These are phyloP conservation scores for Meganola albula DNA, from an alignment of 2,888 invertebrate genomes.

Conservation along the genomic window DNA sequence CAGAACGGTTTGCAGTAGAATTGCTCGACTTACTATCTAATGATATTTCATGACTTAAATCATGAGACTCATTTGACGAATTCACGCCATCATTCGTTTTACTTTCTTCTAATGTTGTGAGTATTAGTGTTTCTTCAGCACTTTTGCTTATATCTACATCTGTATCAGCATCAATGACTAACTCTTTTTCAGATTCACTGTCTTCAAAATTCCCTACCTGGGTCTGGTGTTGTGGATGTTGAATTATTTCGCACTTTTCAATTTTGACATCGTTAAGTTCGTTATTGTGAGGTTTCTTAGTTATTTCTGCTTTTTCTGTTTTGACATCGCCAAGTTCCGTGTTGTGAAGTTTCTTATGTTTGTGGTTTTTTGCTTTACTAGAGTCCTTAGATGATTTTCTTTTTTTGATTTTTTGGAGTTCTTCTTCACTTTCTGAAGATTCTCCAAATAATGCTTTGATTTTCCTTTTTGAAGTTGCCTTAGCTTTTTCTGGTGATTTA, in stretches of 20 bases:
- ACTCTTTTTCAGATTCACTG: constrained; percentile 50
- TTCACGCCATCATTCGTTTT: constrained; percentile 9
- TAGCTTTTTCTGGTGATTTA: constrained; percentile 36
- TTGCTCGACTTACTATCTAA: constrained; percentile 16
- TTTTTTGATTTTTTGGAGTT: constrained; percentile 38
- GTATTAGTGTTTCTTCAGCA: constrained; percentile 25
- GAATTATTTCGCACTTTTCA: no score
- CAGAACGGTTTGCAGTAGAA: constrained; percentile 13
- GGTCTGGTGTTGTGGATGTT: no score
- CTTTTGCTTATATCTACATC: constrained; percentile 26
- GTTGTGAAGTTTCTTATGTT: constrained; percentile 14
- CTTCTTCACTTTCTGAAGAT: constrained; percentile 62
- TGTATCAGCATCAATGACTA: constrained; percentile 46
- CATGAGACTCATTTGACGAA: constrained; percentile 5
- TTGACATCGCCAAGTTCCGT: constrained; percentile 13
- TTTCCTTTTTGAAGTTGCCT: constrained; percentile 57
- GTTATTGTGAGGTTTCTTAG: constrained; percentile 18
- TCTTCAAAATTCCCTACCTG: no score
- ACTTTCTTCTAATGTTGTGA: constrained; percentile 17
- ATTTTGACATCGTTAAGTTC: constrained; percentile 34
- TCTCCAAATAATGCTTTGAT: constrained; percentile 73
- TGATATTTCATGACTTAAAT: constrained; percentile 7
- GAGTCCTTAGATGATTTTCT: constrained; percentile 32
- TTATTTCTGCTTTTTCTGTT: constrained; percentile 10
- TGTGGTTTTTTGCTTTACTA: constrained; percentile 27